Conservation (phyloP, 2,113 vertebrate species). For the Corythornis vintsioides region DNA sequence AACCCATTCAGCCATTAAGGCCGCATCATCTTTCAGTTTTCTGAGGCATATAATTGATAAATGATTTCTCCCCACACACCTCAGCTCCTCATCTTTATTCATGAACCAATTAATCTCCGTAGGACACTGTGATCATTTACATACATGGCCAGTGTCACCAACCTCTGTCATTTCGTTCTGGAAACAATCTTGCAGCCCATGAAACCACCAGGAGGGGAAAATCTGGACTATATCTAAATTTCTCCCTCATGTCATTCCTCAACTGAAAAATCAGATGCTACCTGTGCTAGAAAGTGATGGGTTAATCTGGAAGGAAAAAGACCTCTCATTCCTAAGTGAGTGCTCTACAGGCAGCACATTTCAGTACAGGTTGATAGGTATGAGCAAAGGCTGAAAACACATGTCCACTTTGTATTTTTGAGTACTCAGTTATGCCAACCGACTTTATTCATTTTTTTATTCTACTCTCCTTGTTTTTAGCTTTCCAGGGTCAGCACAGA, state of each 20-base stretch:
- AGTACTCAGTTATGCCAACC: not conserved
- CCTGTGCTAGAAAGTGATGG: not conserved
- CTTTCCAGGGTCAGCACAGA: not conserved
- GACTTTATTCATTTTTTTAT: not conserved
- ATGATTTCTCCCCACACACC: conserved; percentile 62
- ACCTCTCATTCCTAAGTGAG: not conserved
- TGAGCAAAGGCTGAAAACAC: not conserved
- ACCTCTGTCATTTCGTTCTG: conserved; percentile 42
- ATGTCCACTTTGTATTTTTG: not conserved
- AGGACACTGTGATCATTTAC: conserved; percentile 52
- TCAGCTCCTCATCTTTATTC: conserved; percentile 67
- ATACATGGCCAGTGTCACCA: conserved; percentile 53
- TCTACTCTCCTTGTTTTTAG: not conserved
- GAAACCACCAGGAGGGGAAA: not conserved
- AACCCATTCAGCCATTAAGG: conserved; percentile 62
- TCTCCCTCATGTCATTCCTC: not conserved
- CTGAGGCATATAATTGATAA: conserved; percentile 64
- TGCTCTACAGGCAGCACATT: not conserved
- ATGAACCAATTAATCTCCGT: conserved; percentile 58
- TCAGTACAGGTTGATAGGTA: not conserved
- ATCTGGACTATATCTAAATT: not conserved
- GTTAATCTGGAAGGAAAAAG: not conserved
- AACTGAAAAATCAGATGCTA: not conserved
- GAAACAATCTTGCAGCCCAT: conserved; percentile 21
- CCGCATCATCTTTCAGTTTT: conserved; percentile 53